Percentiles rank a stretch among this genome's conserved stretches.
Evolutionary conservation across 1,140 invertebrate genomes (phyloP).

Genomic region (Spodoptera litura): DNA sequence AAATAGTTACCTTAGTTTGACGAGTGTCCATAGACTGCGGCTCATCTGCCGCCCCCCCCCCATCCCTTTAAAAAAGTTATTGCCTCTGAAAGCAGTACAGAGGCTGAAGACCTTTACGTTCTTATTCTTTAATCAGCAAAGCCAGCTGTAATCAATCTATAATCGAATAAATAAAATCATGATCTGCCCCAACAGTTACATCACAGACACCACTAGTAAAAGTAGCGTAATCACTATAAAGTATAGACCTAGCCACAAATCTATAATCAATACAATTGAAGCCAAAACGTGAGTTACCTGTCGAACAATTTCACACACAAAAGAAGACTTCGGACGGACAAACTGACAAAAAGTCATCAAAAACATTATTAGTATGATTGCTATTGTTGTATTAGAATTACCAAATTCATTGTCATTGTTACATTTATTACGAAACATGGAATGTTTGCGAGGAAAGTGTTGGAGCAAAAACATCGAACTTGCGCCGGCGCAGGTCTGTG

Average conservation of each 20-base stretch:
- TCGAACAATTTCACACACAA: conserved; percentile 20
- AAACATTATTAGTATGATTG: conserved; percentile 15
- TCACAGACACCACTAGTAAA: not conserved
- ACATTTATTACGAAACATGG: conserved; percentile 48
- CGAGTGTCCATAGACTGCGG: too few relatives aligned
- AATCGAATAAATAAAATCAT: not conserved
- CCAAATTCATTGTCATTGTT: conserved; percentile 51
- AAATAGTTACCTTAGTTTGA: too few relatives aligned
- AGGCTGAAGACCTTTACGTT: too few relatives aligned
- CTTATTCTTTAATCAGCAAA: too few relatives aligned
- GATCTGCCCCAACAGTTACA: not conserved
- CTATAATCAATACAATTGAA: conserved; percentile 9
- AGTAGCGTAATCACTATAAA: not conserved
- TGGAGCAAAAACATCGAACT: conserved; percentile 33
- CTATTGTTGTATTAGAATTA: conserved; percentile 42
- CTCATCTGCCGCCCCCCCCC: too few relatives aligned
- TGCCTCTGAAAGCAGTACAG: too few relatives aligned
- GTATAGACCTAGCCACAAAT: not conserved
- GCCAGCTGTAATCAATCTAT: not conserved
- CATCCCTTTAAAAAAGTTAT: too few relatives aligned
- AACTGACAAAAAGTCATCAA: conserved; percentile 20
- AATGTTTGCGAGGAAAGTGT: conserved; percentile 46
- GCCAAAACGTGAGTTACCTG: conserved; percentile 11
- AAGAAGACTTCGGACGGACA: not conserved
- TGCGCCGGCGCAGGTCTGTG: conserved; percentile 21